These are phyloP conservation scores for Ondatra zibethicus DNA, from an alignment of 2,113 vertebrate genomes.

Conservation along the genomic window DNA sequence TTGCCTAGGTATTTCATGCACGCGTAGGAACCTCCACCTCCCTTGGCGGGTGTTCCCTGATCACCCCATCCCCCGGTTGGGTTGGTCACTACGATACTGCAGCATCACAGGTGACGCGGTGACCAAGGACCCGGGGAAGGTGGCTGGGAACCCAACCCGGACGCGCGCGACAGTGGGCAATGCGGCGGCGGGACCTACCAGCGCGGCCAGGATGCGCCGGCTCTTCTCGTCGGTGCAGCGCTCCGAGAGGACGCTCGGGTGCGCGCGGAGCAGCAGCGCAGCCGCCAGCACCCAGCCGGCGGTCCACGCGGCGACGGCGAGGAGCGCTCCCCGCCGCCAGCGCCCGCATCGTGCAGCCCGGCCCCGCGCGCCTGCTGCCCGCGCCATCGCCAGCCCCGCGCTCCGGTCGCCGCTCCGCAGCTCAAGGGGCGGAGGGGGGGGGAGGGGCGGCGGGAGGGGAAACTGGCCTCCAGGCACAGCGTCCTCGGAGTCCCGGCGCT, in stretches of 20 bases:
- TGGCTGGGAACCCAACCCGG: background rate
- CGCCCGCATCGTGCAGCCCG: constrained; percentile 83
- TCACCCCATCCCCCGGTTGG: background rate
- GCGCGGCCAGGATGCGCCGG: constrained; percentile 91
- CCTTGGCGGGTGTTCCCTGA: background rate
- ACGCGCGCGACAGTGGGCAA: background rate
- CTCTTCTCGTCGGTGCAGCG: constrained; percentile 95
- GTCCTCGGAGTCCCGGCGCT: background rate
- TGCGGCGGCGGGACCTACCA: constrained; percentile 89
- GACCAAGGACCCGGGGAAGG: background rate
- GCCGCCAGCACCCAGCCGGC: constrained; percentile 90
- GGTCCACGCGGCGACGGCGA: constrained; percentile 90
- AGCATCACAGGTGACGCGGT: background rate
- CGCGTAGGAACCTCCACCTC: too few species aligned
- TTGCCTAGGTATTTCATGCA: background rate
- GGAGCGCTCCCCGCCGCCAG: constrained; percentile 86
- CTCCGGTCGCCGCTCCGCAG: background rate
- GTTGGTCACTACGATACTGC: background rate
- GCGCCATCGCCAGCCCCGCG: background rate
- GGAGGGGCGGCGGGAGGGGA: background rate
- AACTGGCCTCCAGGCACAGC: background rate
- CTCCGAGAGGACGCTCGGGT: constrained; percentile 91
- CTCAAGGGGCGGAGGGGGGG: background rate
- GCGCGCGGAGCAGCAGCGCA: constrained; percentile 91
- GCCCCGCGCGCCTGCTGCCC: constrained; percentile 50